Conservation (phyloP, 2,113 vertebrate genomes). For the Larimichthys crocea region DNA sequence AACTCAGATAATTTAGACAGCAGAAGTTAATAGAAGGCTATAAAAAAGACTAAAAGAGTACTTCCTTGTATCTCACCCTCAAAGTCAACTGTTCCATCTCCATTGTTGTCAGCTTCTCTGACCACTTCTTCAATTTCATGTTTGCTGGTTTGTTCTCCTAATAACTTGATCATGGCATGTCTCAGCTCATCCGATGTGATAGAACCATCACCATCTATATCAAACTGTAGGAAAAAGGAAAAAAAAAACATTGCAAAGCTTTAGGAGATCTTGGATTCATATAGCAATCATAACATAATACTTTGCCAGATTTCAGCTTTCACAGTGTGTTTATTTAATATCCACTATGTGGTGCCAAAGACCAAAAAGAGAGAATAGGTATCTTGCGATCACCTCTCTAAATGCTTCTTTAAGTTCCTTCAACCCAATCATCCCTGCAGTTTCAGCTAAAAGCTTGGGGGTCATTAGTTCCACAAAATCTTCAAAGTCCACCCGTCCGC, state of each 20-base stretch:
- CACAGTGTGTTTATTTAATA: neutral
- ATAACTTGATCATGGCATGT: slow-evolving; percentile 85
- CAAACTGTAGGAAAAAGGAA: slow-evolving; percentile 80
- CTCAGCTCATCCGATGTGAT: slow-evolving; percentile 87
- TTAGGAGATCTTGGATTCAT: neutral
- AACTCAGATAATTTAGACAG: neutral
- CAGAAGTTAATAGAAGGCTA: neutral
- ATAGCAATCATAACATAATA: neutral
- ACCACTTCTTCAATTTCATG: slow-evolving; percentile 87
- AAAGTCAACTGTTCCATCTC: slow-evolving; percentile 91
- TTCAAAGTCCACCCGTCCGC: slow-evolving; percentile 89
- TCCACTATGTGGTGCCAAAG: slow-evolving; percentile 48
- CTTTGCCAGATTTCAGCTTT: neutral
- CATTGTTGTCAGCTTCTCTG: slow-evolving; percentile 86
- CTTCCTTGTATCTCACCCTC: slow-evolving; percentile 82
- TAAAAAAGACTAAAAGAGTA: neutral
- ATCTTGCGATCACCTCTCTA: slow-evolving; percentile 83
- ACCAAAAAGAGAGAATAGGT: neutral
- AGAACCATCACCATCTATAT: slow-evolving; percentile 87
- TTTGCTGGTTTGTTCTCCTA: slow-evolving; percentile 84
- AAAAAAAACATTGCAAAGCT: neutral
- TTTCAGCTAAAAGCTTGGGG: slow-evolving; percentile 90
- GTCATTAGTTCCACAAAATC: slow-evolving; percentile 91
- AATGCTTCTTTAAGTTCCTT: slow-evolving; percentile 91
- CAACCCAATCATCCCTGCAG: slow-evolving; percentile 90